phyloP scores from a whole-genome alignment of 92 coral and sea anemone species.

The Zoanthus sociatus region DNA sequence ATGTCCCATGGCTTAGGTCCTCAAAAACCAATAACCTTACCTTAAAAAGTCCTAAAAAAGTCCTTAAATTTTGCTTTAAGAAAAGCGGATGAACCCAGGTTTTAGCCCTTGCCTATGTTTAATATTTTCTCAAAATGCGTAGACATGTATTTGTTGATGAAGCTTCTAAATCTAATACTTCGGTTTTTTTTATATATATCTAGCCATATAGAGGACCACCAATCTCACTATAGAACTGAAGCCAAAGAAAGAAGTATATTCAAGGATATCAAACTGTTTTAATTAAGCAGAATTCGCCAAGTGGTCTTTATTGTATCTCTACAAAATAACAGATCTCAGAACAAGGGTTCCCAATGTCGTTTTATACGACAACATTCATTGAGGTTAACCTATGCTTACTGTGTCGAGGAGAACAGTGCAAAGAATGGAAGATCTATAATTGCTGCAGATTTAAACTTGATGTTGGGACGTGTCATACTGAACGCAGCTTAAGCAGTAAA shows the following conservation, averaged over 20 bases:
- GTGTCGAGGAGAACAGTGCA: neutral
- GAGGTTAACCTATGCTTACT: neutral
- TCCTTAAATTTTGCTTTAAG: too few relatives aligned
- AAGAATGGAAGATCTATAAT: neutral
- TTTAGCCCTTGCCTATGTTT: too few relatives aligned
- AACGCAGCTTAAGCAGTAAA: neutral
- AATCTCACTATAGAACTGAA: neutral
- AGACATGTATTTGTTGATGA: neutral
- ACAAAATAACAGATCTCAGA: too few relatives aligned
- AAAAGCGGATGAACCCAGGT: too few relatives aligned
- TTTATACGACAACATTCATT: too few relatives aligned
- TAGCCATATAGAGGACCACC: neutral
- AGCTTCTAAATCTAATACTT: neutral
- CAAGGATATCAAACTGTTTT: neutral
- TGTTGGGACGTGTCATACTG: neutral
- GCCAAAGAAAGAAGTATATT: neutral
- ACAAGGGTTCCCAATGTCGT: too few relatives aligned
- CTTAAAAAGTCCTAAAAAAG: too few relatives aligned
- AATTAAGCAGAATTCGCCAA: neutral
- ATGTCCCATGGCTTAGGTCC: too few relatives aligned
- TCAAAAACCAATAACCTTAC: too few relatives aligned
- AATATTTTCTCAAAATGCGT: neutral
- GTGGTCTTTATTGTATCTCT: too few relatives aligned
- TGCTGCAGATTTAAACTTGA: neutral
- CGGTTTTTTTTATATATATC: neutral